phyloP scores from a whole-genome alignment of 2,888 invertebrate genomes.

The Drosophila ezoana region DNA sequence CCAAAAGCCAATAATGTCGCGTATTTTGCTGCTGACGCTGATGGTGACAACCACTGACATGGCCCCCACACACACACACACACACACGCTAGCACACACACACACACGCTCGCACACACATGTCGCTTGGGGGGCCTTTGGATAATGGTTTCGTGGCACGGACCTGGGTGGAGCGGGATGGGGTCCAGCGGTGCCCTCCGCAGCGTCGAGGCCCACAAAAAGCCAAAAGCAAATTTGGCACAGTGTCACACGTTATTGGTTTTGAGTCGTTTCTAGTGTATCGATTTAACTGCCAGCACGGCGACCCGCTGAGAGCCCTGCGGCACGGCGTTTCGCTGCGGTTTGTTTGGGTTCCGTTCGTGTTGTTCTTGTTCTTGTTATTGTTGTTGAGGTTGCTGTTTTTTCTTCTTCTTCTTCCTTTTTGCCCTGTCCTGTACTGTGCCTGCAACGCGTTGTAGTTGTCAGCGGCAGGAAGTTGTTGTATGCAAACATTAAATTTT shows the following conservation, averaged over 20 bases:
- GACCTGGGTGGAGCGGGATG: neutral
- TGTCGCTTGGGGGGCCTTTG: conserved; percentile 26
- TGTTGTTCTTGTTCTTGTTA: conserved; percentile 18
- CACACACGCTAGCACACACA: neutral
- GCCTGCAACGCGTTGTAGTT: conserved; percentile 43
- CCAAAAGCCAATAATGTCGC: conserved; percentile 73
- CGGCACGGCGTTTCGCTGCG: conserved; percentile 27
- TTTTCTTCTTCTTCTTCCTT: conserved; percentile 1
- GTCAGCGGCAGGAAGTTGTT: conserved; percentile 68
- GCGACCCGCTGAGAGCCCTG: conserved; percentile 34
- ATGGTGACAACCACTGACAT: conserved; percentile 75
- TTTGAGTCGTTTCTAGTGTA: conserved; percentile 71
- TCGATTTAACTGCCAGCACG: conserved; percentile 67
- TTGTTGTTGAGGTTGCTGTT: neutral
- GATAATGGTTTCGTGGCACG: conserved; percentile 32
- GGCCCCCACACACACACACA: conserved; percentile 22
- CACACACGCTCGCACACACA: conserved; percentile 27
- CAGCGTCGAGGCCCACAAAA: conserved; percentile 5
- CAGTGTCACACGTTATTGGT: conserved; percentile 70
- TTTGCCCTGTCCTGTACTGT: conserved; percentile 18
- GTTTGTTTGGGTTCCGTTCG: conserved; percentile 36
- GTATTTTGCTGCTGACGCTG: conserved; percentile 58
- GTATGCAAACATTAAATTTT: conserved; percentile 75
- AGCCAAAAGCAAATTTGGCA: conserved; percentile 68
- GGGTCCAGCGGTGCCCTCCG: too few relatives aligned